Evolutionary conservation across 1,140 invertebrate species (phyloP), one percentile per base, ranked within the genome.

Genomic region (Leptoteleia sp.): DNA sequence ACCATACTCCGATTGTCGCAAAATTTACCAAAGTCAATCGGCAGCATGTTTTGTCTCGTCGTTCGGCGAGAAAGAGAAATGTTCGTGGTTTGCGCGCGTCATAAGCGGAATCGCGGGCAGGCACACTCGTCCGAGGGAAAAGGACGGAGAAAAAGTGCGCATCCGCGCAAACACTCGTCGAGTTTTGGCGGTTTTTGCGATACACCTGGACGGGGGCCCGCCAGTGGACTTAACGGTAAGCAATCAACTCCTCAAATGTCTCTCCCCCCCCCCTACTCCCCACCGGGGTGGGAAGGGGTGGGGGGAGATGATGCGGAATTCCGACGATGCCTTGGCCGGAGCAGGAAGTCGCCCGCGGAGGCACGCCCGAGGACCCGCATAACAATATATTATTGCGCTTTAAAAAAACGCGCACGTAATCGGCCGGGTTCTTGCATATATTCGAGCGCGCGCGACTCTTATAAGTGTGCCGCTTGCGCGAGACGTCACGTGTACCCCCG

Each of bases 321-420:
- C 64, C 52, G 57, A 57, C 38, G 64, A 38, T 68, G 40, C 43
- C 57, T 68, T 68, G 31, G 50, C 37, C 31, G 31, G 7, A 57
- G 52, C 64, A 68, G 64, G 64, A 68, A 68, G 52, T 68, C 40
- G 50, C 6, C 4, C 40, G 47, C 1, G 22, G 11, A 48, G 57
- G 43, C 57, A 67, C 62, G 48, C 62, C 47, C 62, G 45, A 54
- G 47, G 62, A 52, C n/a, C 48, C 38, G 48, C 38, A 54, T 54
- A 50, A 50, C 25, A 19, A 52, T n/a, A n/a, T n/a, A n/a, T n/a
- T 42, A 52, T 27, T 40, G 52, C 17, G 16, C 27, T 35, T 54
- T 67, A 13, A 67, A 54, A 67, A 54, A 52, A 35, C 15, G 27
- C 8, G 7, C 48, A 50, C 48, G 61, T 65, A 64, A 15, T 25